Conservation (phyloP, 2,888 invertebrate genomes). For the Poecilus cupreus region DNA sequence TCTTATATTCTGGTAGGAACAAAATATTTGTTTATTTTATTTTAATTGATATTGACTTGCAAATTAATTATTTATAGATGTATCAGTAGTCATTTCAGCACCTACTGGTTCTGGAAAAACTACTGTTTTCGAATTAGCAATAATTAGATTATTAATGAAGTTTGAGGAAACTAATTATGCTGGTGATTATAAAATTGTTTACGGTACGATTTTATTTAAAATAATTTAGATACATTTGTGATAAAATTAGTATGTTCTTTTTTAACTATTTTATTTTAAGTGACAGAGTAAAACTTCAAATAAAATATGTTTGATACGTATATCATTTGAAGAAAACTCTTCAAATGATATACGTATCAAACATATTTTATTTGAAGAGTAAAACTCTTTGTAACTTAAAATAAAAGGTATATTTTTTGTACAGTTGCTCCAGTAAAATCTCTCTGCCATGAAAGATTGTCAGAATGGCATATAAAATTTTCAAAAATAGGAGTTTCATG, state of each 20-base stretch:
- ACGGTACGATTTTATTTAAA: slow-evolving; percentile 74
- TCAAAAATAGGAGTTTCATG: slow-evolving; percentile 78
- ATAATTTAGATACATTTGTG: neutral
- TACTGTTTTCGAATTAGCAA: slow-evolving; percentile 87
- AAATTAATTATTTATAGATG: slow-evolving; percentile 72
- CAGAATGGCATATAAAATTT: slow-evolving; percentile 85
- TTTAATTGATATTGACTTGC: slow-evolving; percentile 28
- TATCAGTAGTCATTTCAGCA: slow-evolving; percentile 83
- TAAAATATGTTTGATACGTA: too few species aligned
- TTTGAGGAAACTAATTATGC: slow-evolving; percentile 71
- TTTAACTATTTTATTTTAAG: too few species aligned
- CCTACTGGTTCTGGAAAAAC: slow-evolving; percentile 92
- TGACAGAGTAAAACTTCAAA: too few species aligned
- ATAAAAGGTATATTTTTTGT: neutral
- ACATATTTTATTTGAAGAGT: too few species aligned
- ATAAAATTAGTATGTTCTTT: too few species aligned
- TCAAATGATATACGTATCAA: too few species aligned
- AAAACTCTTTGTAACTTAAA: too few species aligned
- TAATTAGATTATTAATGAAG: slow-evolving; percentile 79
- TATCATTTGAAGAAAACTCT: too few species aligned
- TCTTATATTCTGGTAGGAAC: slow-evolving; percentile 77
- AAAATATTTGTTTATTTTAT: slow-evolving; percentile 7
- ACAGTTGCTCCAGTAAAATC: slow-evolving; percentile 89
- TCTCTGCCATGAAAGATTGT: slow-evolving; percentile 81
- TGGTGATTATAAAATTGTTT: slow-evolving; percentile 81